These are phyloP conservation scores for Drosophila mayri DNA, from an alignment of 1,140 invertebrate genomes.

Conservation along the genomic window DNA sequence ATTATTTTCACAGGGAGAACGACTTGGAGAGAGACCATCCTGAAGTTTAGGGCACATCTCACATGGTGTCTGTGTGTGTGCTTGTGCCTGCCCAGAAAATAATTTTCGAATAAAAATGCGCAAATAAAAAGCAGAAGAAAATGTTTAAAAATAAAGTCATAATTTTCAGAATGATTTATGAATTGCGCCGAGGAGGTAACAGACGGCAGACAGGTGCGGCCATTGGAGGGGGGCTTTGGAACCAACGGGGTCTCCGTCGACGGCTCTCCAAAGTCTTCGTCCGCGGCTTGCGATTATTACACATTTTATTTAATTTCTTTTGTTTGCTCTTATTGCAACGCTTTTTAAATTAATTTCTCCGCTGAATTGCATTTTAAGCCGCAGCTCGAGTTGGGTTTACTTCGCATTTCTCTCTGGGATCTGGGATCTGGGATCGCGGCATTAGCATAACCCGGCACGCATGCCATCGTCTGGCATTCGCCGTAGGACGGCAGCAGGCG, in stretches of 20 bases:
- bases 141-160: conserved; percentile 78
- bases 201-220: conserved; percentile 45
- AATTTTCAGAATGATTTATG: conserved; percentile 81
- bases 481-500: not conserved
- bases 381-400: conserved; percentile 31
- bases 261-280: not conserved
- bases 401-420: conserved; percentile 22
- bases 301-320: conserved; percentile 78
- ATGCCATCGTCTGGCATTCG: conserved; percentile 48
- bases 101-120: conserved; percentile 79
- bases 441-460: conserved; percentile 79
- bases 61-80: no score
- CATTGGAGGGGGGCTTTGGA: conserved; percentile 3
- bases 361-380: conserved; percentile 55
- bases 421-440: conserved; percentile 32
- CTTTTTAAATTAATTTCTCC: conserved; percentile 76
- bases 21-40: conserved; percentile 9
- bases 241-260: conserved; percentile 17
- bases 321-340: conserved; percentile 67
- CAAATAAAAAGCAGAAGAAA: conserved; percentile 48
- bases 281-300: conserved; percentile 53
- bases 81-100: conserved; percentile 32
- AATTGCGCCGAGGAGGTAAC: conserved; percentile 53
- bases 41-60: conserved; percentile 9
- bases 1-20: conserved; percentile 15